phyloP scores from a whole-genome alignment of 1,140 invertebrate genomes.

The Zaprionus vittiger region DNA sequence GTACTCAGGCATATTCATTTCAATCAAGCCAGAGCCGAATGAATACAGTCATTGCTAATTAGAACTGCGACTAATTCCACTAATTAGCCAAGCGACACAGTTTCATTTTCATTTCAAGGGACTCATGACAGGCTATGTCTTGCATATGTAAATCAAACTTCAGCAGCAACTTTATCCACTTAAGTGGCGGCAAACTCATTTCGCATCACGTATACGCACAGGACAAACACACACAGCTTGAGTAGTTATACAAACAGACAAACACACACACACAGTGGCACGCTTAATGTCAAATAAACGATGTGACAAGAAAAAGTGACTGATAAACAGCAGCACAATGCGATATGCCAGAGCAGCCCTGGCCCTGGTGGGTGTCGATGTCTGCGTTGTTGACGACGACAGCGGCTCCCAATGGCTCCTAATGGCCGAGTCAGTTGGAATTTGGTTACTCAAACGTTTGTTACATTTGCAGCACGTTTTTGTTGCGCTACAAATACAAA shows the following conservation, averaged over 20 bases:
- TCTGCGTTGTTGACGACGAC: background rate
- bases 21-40: background rate
- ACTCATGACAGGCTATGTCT: background rate
- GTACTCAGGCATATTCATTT: background rate
- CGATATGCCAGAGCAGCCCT: background rate
- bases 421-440: conserved; percentile 53
- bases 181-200: conserved; percentile 40
- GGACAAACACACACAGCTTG: conserved; percentile 1
- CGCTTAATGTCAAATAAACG: conserved; percentile 21
- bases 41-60: background rate
- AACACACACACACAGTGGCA: conserved; percentile 13
- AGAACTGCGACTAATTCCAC: background rate
- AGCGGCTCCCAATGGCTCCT: conserved; percentile 20
- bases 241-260: conserved; percentile 25
- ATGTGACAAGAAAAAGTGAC: conserved; percentile 25
- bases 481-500: conserved; percentile 67
- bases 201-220: conserved; percentile 63
- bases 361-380: conserved; percentile 11
- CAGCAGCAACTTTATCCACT: conserved; percentile 28
- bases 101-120: background rate
- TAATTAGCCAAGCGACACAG: conserved; percentile 10
- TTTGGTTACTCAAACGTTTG: conserved; percentile 74
- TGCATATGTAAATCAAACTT: conserved; percentile 7
- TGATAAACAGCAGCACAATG: conserved; percentile 26
- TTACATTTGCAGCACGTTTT: conserved; percentile 51